phyloP scores from a whole-genome alignment of 2,113 vertebrate species.

The Phyllostomus discolor region DNA sequence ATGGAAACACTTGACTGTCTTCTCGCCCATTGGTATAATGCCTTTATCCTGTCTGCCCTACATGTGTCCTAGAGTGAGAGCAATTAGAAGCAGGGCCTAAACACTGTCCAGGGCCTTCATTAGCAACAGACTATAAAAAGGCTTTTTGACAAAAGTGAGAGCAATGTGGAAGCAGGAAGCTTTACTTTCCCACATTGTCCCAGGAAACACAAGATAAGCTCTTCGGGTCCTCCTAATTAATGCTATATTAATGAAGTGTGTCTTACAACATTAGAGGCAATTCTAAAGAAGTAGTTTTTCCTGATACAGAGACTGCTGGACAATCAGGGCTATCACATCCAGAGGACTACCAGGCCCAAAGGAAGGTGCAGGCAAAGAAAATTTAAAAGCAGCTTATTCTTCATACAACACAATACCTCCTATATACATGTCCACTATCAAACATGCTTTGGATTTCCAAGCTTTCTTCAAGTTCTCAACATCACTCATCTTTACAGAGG shows the following conservation, averaged over 20 bases:
- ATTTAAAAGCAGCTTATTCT: not conserved
- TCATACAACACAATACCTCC: not conserved
- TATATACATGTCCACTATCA: not conserved
- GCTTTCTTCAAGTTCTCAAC: not conserved
- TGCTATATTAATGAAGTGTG: not conserved
- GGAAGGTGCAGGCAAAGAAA: not conserved
- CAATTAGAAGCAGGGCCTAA: not conserved
- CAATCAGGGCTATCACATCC: not conserved
- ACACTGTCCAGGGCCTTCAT: not conserved
- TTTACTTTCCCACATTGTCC: not conserved
- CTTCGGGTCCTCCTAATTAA: not conserved
- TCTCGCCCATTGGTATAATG: not conserved
- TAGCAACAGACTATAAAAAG: not conserved
- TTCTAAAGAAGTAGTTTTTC: not conserved
- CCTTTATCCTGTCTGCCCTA: not conserved
- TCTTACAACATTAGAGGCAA: not conserved
- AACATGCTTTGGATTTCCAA: not conserved
- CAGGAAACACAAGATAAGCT: not conserved
- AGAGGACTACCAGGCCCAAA: not conserved
- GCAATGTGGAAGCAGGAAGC: not conserved
- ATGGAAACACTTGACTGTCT: not conserved
- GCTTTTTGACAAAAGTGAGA: constrained; percentile 23
- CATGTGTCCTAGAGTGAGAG: not conserved
- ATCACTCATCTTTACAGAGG: not conserved
- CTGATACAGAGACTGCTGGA: not conserved